Evolutionary conservation across 92 coral and sea anemone genomes (phyloP), one percentile per base, ranked within the genome.

Genomic region (Actinernus sp.): DNA sequence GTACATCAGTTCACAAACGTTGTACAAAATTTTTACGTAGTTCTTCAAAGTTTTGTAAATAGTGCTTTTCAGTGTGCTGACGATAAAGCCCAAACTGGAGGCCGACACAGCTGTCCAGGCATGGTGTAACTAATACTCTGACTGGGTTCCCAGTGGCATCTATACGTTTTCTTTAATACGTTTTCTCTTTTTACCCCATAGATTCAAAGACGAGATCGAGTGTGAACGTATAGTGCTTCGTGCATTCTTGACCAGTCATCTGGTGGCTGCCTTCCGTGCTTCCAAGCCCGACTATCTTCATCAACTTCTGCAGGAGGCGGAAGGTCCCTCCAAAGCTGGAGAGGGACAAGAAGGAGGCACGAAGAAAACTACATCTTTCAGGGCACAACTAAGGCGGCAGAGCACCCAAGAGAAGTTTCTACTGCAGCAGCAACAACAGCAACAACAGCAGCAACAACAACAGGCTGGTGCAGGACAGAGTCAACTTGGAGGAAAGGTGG

Each of bases 401-500:
- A 72, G 81, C 46, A 72, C 87, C 0, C 65, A 38, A 46, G 87
- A 81, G 19, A 81, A 72, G 52, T 11, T 55, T 2, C 0, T 48
- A 21, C 20, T 26, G 21, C 78, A 41, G 54, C n/a, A n/a, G n/a
- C n/a, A n/a, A n/a, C n/a, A n/a, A n/a, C n/a, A n/a, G n/a, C n/a
- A n/a, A n/a, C n/a, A n/a, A n/a, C 89, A 71, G 31, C 85, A 70
- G 46, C 83, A 79, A 27, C 88, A 68, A 44, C 88, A 79, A 32
- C 96, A 85, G 58, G 74, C 76, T 33, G 90, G 86, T 6, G 65
- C 70, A 20, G 61, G 58, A 9, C 93, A 82, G 49, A 87, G 97
- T 23, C 97, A 94, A 83, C 84, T 94, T n/a, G 95, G 92, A 29
- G 94, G 98, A 37, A 94, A 94, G 54, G 98, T 94, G 17, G 98